phyloP scores from a whole-genome alignment of 2,888 invertebrate genomes.

The Torymus aiolomorphi region DNA sequence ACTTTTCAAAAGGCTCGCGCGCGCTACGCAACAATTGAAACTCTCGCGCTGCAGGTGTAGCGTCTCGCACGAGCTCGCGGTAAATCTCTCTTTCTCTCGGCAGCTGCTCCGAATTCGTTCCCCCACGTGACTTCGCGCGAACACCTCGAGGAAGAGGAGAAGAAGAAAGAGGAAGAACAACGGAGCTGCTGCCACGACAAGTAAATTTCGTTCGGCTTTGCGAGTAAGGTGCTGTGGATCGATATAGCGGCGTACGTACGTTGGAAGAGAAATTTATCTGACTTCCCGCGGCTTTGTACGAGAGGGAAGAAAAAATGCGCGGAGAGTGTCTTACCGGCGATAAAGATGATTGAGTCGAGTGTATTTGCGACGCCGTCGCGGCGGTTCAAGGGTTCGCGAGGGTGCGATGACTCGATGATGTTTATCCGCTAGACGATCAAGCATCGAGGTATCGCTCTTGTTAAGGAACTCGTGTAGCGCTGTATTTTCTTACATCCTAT shows the following conservation, averaged over 20 bases:
- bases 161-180: too few species aligned
- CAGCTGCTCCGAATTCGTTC: constrained; percentile 40
- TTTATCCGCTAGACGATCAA: too few species aligned
- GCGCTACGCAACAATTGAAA: constrained; percentile 22
- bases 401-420: not conserved
- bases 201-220: too few species aligned
- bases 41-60: constrained; percentile 17
- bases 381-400: not conserved
- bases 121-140: constrained; percentile 3
- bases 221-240: not conserved
- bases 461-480: too few species aligned
- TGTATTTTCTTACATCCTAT: too few species aligned
- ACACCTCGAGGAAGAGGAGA: not conserved
- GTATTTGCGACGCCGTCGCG: not conserved
- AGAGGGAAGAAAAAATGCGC: not conserved
- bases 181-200: too few species aligned
- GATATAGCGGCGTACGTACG: not conserved
- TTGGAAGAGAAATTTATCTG: not conserved
- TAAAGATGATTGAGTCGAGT: constrained; percentile 28
- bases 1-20: not conserved
- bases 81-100: constrained; percentile 51
- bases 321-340: not conserved
- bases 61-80: constrained; percentile 33
- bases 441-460: too few species aligned
- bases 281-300: not conserved